Base-by-base conservation (phyloP, 2,797 vertebrate species). In the Syngnathus rostellatus region DNA sequence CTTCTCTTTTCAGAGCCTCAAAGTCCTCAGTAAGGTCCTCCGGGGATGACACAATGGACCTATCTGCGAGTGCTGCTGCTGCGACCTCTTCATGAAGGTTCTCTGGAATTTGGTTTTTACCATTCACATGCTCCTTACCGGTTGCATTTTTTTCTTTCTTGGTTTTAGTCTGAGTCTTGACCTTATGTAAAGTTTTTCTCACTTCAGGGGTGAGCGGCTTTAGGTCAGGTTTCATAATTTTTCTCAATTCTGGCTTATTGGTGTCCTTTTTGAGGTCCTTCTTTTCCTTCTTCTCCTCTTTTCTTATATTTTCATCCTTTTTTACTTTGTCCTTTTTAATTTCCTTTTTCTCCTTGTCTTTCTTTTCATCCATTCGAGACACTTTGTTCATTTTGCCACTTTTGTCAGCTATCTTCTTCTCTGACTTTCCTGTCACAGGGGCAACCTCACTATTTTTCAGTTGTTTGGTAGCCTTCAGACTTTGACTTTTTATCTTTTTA, bases 11-110 rank as follows among this genome's bases (percentile, higher is more conserved):
- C 77, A 99, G 81, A 65, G 93, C 93, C 87, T 99, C 96, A 79
- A 99, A 98, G 85, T 99, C 96, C 75, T 94, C 94, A 4, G 96
- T 98, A 51, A 99, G 94, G 79, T 99, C 97, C 83, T 99, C 97
- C 5, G 97, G 97, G 10, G 97, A 97, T 65, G 97, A 99, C 21
- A 95, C 83, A 11, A 89, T 83, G 46, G 93, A 89, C 69, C 92
- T 87, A 71, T 94, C 92, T 40, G 93, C 92, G 68, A 88, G 55
- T 57, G 81, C 87, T 63, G 86, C 75, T 37, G 81, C 79, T 46
- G 86, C 70, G 0, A 83, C 72, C 64, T 84, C 67, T 76, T 83
- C 83, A 1, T 85, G 72, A n/a, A 81, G 66, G 58, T 88, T 85
- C 76, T 86, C 80, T 19, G 88, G 77, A 63, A 88, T 70, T 0